Evolutionary conservation across 2,888 invertebrate species (phyloP).

Genomic region (Luffia ferchaultella): DNA sequence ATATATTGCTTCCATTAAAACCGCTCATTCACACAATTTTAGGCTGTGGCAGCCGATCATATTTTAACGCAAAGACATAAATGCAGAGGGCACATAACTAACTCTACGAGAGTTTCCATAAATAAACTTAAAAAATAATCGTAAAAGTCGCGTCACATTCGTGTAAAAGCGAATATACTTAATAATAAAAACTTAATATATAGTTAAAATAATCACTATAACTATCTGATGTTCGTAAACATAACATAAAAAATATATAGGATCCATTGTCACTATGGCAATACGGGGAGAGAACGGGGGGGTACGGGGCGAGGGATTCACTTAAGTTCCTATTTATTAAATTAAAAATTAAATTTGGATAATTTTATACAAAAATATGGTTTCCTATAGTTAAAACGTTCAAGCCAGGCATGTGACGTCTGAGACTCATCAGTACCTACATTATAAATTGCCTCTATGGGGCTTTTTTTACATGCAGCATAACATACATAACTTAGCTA

Average conservation of each 20-base stretch:
- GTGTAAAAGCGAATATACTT: not conserved
- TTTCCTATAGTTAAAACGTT: slow-evolving; percentile 51
- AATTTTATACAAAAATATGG: slow-evolving; percentile 57
- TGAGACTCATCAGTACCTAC: slow-evolving; percentile 39
- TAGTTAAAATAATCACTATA: not conserved
- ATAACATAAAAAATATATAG: not conserved
- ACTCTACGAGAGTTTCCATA: not conserved
- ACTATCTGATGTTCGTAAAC: not conserved
- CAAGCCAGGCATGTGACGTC: slow-evolving; percentile 55
- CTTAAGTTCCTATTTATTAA: not conserved
- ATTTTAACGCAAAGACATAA: not conserved
- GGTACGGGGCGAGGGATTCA: not conserved
- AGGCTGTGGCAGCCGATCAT: not conserved
- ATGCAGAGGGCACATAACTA: slow-evolving; percentile 3
- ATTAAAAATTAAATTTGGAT: not conserved
- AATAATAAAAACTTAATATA: not conserved
- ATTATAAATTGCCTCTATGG: slow-evolving; percentile 44
- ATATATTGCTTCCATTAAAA: not conserved
- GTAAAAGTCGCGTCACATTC: not conserved
- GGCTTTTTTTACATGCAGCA: slow-evolving; percentile 24
- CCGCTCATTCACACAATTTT: not conserved
- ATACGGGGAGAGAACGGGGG: not conserved
- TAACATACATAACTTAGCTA: too few species aligned
- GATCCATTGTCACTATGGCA: not conserved
- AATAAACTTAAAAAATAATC: not conserved